Base-by-base conservation (phyloP, 37 sponge, comb jelly and placozoan species). In the Aphrocallistes beatrix region DNA sequence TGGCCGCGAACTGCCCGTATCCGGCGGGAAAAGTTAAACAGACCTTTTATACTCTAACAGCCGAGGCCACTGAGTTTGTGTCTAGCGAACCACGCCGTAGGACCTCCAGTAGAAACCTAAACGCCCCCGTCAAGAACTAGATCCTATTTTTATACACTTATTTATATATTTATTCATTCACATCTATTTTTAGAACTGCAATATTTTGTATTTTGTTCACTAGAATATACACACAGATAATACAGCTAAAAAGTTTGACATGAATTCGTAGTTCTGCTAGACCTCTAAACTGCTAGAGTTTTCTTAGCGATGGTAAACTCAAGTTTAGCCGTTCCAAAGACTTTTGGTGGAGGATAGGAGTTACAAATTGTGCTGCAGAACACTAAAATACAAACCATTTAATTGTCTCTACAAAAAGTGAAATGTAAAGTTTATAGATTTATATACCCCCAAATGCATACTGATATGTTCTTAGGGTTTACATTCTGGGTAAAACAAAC, bases 11-110 rank as follows among this genome's bases (percentile, higher is more conserved):
- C n/a, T 60, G 75, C n/a, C 3, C n/a, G 1, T 60, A 60, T 28
- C 75, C 75, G n/a, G 75, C 75, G 10, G 75, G 75, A 25, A 60
- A 60, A 60, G 75, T 60, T 60, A 60, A 60, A 13, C 75, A 60
- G 34, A 60, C 6, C n/a, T 60, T 60, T 13, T 60, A 60, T 13
- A 19, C 21, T 25, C 6, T 60, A 25, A 60, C 75, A 13, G 75
- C 75, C 3, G 75, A 60, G 34, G 75, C 17, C 32, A 60, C 32
- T 28, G 75, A 60, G 75, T 60, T 19, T 60, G 75, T 60, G 8
- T 60, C 75, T 3, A 60, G 17, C 21, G 75, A 60, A 60, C 75
- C 75, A 25, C 8, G 75, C 3, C 10, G 75, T 3, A 21, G 75
- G 21, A 60, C 75, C n/a, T 60, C 75, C 10, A 60, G 75, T 60